These are phyloP conservation scores for Nyctibius bracteatus DNA, from an alignment of 2,113 vertebrate genomes.

Conservation along the genomic window DNA sequence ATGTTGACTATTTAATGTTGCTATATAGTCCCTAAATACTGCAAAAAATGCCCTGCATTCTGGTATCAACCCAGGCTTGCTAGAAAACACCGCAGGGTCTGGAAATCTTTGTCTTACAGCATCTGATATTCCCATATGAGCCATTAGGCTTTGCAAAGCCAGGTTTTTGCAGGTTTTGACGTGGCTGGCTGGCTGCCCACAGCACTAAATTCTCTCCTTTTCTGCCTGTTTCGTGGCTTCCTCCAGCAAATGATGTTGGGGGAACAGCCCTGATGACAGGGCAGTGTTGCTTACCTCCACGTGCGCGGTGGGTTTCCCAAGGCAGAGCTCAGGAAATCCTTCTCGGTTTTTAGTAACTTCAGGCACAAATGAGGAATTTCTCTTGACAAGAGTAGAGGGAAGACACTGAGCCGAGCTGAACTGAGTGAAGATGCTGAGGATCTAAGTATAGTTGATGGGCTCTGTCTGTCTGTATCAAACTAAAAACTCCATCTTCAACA, in stretches of 20 bases:
- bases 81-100: not conserved
- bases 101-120: not conserved
- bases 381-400: not conserved
- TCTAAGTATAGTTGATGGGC: not conserved
- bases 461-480: constrained; percentile 12
- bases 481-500: not conserved
- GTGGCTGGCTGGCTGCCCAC: not conserved
- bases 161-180: not conserved
- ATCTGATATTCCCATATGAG: not conserved
- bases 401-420: not conserved
- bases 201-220: not conserved
- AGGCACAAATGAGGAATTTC: not conserved
- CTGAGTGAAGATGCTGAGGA: not conserved
- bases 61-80: not conserved
- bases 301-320: not conserved
- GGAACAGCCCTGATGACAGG: not conserved
- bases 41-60: not conserved
- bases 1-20: not conserved
- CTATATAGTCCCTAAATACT: not conserved
- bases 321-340: not conserved
- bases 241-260: not conserved
- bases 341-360: not conserved
- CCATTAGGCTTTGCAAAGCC: not conserved
- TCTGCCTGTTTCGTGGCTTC: not conserved
- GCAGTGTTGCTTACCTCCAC: not conserved